Percentiles rank a stretch among this genome's conserved stretches.
Evolutionary conservation across 35 echinoderm and acorn worm species (phyloP).

Genomic region (Apostichopus californicus): DNA sequence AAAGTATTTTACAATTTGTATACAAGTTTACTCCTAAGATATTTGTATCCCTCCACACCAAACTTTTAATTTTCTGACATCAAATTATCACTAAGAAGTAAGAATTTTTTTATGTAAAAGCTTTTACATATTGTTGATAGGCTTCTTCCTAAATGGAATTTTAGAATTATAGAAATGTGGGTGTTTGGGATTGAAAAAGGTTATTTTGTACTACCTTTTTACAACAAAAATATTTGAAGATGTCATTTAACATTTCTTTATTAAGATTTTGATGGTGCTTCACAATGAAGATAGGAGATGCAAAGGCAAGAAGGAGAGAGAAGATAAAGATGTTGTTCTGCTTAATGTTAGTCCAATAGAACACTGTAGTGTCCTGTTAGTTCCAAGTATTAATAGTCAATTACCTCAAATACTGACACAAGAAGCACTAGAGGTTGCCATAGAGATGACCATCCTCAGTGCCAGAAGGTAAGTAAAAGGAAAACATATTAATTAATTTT

Average conservation of each 20-base stretch:
- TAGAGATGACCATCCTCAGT: conserved; percentile 79
- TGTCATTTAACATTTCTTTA: not conserved
- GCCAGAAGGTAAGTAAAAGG: conserved; percentile 60
- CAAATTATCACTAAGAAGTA: too few relatives aligned
- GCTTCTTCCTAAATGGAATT: too few relatives aligned
- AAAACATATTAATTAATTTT: too few relatives aligned
- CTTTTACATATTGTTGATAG: too few relatives aligned
- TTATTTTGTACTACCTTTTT: not conserved
- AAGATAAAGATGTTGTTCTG: conserved; percentile 50
- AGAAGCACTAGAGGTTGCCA: conserved; percentile 66
- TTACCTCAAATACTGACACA: conserved; percentile 73
- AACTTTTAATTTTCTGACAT: too few relatives aligned
- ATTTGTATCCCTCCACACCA: too few relatives aligned
- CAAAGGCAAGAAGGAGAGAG: not conserved
- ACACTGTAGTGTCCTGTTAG: conserved; percentile 80
- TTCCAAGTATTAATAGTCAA: conserved; percentile 63
- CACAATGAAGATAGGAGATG: conserved; percentile 7
- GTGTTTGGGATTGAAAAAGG: not conserved
- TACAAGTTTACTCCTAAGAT: too few relatives aligned
- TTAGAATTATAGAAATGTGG: not conserved
- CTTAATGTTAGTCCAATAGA: conserved; percentile 94
- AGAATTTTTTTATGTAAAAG: too few relatives aligned
- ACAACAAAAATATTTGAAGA: not conserved
- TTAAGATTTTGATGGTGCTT: conserved; percentile 36
- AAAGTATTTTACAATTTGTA: too few relatives aligned